These are phyloP conservation scores for Engystomops pustulosus DNA, from an alignment of 2,113 vertebrate genomes.

Conservation along the genomic window DNA sequence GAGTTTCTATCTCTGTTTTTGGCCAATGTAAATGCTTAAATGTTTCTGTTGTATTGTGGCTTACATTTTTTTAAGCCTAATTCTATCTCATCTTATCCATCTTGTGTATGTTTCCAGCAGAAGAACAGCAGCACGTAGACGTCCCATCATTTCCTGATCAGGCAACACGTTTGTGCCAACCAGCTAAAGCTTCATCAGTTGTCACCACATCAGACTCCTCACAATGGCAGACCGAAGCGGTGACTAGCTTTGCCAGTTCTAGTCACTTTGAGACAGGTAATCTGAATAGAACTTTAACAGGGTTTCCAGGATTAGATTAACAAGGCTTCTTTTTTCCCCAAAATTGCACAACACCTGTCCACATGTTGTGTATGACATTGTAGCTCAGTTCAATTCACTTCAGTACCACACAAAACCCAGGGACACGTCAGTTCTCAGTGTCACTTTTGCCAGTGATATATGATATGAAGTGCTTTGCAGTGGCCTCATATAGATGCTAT, in stretches of 20 bases:
- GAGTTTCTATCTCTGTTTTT: conserved; percentile 57
- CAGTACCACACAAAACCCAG: not conserved
- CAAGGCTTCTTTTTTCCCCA: not conserved
- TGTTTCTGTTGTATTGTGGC: not conserved
- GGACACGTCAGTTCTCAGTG: no score
- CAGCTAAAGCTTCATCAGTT: conserved; percentile 82
- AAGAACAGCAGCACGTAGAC: conserved; percentile 82
- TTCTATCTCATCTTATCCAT: not conserved
- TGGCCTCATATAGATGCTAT: no score
- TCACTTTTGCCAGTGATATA: no score
- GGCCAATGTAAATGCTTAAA: not conserved
- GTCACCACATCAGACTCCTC: conserved; percentile 72
- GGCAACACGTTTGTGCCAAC: conserved; percentile 83
- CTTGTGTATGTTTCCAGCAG: conserved; percentile 62
- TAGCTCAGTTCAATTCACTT: not conserved
- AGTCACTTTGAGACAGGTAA: conserved; percentile 47
- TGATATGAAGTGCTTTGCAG: no score
- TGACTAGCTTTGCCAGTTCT: conserved; percentile 66
- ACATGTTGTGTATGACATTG: not conserved
- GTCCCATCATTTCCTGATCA: conserved; percentile 78
- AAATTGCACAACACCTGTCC: not conserved
- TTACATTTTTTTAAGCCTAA: no score
- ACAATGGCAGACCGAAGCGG: conserved; percentile 79
- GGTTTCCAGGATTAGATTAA: not conserved
- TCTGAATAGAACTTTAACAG: not conserved